These are phyloP conservation scores for Apistogramma diplotaenia DNA, from an alignment of 2,113 vertebrate genomes.

Conservation along the genomic window DNA sequence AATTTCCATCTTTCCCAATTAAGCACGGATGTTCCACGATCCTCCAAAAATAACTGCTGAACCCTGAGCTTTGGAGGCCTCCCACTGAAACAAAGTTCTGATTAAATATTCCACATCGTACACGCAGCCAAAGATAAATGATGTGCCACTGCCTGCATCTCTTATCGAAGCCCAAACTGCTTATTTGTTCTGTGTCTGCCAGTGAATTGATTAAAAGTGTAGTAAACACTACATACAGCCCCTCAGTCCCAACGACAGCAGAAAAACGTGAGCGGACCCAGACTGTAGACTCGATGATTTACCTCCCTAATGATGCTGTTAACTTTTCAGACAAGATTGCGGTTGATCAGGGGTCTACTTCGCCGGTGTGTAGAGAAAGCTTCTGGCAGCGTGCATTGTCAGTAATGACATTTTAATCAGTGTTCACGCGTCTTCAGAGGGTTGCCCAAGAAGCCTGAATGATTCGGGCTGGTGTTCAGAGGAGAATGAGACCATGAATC, in stretches of 20 bases:
- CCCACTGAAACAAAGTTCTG: constrained; percentile 26
- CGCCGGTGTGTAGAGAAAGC: neutral
- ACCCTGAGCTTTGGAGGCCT: constrained; percentile 1
- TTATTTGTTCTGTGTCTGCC: constrained; percentile 36
- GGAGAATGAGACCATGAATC: constrained; percentile 27
- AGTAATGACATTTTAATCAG: constrained; percentile 60
- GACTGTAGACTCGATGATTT: constrained; percentile 26
- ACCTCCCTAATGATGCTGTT: constrained; percentile 47
- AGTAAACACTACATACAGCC: constrained; percentile 36
- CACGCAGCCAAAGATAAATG: constrained; percentile 42
- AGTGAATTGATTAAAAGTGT: constrained; percentile 41
- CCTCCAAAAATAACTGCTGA: constrained; percentile 27
- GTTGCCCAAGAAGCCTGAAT: constrained; percentile 5
- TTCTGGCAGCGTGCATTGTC: constrained; percentile 28
- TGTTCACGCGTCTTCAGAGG: constrained; percentile 34
- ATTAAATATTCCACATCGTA: constrained; percentile 29
- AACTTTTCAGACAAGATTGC: constrained; percentile 43
- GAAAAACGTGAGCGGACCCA: constrained; percentile 23
- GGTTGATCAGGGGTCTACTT: constrained; percentile 26
- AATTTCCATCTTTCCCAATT: neutral
- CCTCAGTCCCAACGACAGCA: constrained; percentile 47
- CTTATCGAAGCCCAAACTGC: constrained; percentile 29
- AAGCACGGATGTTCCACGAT: neutral
- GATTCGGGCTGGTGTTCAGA: constrained; percentile 25
- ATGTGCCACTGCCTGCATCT: constrained; percentile 34